Evolutionary conservation across 2,113 vertebrate genomes (phyloP).

Genomic region (Monopterus albus): DNA sequence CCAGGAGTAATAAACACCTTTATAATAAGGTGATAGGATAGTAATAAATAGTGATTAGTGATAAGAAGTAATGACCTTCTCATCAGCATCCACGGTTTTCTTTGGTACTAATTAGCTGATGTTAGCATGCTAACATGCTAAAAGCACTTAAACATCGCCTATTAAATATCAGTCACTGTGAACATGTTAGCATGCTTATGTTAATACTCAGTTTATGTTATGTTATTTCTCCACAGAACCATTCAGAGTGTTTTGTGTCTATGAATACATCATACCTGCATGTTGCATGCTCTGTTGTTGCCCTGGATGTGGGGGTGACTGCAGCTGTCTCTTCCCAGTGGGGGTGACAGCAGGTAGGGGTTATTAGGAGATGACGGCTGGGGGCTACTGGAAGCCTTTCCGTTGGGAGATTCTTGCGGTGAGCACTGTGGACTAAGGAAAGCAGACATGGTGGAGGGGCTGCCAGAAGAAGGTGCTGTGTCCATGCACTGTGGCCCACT

Average conservation of each 20-base stretch:
- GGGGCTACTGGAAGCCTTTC: constrained; percentile 86
- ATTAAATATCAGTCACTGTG: too few relatives aligned
- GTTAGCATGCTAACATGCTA: too few relatives aligned
- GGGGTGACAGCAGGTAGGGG: constrained; percentile 86
- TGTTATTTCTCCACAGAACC: neutral
- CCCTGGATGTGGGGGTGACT: constrained; percentile 76
- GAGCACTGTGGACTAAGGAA: constrained; percentile 97
- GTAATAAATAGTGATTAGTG: too few relatives aligned
- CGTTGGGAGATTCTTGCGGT: constrained; percentile 90
- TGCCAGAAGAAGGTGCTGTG: constrained; percentile 71
- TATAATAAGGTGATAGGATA: too few relatives aligned
- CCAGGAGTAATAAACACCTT: too few relatives aligned
- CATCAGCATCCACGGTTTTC: too few relatives aligned
- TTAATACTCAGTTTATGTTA: too few relatives aligned
- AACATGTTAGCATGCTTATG: too few relatives aligned
- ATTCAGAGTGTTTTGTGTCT: neutral
- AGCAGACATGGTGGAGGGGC: constrained; percentile 84
- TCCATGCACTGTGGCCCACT: constrained; percentile 83
- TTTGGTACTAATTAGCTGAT: too few relatives aligned
- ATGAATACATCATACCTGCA: constrained; percentile 81
- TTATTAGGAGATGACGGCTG: constrained; percentile 91
- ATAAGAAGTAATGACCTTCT: too few relatives aligned
- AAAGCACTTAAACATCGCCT: too few relatives aligned
- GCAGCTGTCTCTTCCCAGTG: constrained; percentile 82
- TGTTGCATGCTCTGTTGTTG: constrained; percentile 78